Evolutionary conservation across 2,113 vertebrate species (phyloP), one percentile per base, ranked within the genome.

Genomic region (Gnathonemus echidnorhynchus): DNA sequence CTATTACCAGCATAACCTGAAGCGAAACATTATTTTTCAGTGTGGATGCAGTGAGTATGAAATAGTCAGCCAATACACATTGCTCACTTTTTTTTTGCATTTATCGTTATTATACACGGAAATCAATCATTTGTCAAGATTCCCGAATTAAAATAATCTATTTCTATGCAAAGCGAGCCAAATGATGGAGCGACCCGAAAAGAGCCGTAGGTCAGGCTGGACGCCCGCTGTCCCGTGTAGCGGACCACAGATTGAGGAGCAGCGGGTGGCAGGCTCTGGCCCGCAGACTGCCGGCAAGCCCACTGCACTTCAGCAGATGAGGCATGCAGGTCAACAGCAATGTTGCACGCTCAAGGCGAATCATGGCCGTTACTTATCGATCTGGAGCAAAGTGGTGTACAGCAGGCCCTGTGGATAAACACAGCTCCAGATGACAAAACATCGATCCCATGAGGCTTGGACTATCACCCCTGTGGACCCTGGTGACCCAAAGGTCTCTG

Each of bases 381-480:
- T 89, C 77, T 17, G 62, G 62, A 49, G 93, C 89, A 91, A 92
- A 91, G 94, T 95, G 35, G 31, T 31, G 17, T n/a, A 48, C 19
- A 92, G 93, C 92, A 94, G 92, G 95, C 95, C 94, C 95, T 95
- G 95, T 95, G 95, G 95, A 95, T 95, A 96, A 96, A 97, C 97
- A 98, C 96, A 93, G 93, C 96, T 97, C 95, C 96, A 96, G 97
- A 98, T 98, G 97, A 98, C 97, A 98, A 95, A 98, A 97, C 96
- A 97, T 95, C 92, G 95, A 93, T 96, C 96, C 97, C 97, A 66
- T 48, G 97, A 97, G 97, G 96, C 93, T 93, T 92, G 74, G 84
- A 93, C 94, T 93, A 95, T 94, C 93, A 93, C 92, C 90, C 88
- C 92, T 90, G 50, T 50, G 42, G 88, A 87, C 52, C 89, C 88